These are phyloP conservation scores for Drosophila buzzatii DNA, from an alignment of 2,888 invertebrate species.

Conservation along the genomic window DNA sequence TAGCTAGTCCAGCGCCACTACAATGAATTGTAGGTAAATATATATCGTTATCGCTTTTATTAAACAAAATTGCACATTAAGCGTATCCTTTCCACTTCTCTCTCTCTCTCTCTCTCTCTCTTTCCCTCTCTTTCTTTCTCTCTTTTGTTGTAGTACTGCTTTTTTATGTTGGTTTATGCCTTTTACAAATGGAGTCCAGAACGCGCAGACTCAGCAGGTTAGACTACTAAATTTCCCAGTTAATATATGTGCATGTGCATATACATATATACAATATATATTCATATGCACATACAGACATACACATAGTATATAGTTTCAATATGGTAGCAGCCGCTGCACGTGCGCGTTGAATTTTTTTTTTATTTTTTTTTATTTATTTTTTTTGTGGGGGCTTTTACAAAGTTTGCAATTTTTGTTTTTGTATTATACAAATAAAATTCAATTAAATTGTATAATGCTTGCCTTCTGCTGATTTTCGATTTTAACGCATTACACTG, in stretches of 20 bases:
- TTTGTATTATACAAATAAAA: slow-evolving; percentile 1
- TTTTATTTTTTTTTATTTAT: background rate
- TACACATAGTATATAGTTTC: background rate
- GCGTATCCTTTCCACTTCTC: background rate
- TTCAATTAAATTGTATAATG: slow-evolving; percentile 18
- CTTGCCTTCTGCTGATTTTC: slow-evolving; percentile 46
- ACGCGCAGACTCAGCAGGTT: slow-evolving; percentile 56
- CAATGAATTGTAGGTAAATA: too few relatives aligned
- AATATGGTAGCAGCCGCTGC: slow-evolving; percentile 44
- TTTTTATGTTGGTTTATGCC: background rate
- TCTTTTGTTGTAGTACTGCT: background rate
- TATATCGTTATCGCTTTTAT: background rate
- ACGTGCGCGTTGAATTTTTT: slow-evolving; percentile 55
- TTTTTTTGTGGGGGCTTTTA: slow-evolving; percentile 1
- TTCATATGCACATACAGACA: background rate
- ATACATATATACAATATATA: background rate
- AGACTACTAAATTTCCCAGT: background rate
- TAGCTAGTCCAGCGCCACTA: too few relatives aligned
- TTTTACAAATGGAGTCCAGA: slow-evolving; percentile 3
- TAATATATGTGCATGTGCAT: background rate
- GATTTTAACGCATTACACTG: slow-evolving; percentile 20
- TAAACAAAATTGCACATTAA: background rate
- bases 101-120: background rate
- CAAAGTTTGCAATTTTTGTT: slow-evolving; percentile 22
- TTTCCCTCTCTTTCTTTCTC: background rate